Percentiles rank a stretch among this genome's conserved stretches.
These are phyloP conservation scores for Chelonus formosanus DNA, from an alignment of 2,888 invertebrate species.

Conservation along the genomic window DNA sequence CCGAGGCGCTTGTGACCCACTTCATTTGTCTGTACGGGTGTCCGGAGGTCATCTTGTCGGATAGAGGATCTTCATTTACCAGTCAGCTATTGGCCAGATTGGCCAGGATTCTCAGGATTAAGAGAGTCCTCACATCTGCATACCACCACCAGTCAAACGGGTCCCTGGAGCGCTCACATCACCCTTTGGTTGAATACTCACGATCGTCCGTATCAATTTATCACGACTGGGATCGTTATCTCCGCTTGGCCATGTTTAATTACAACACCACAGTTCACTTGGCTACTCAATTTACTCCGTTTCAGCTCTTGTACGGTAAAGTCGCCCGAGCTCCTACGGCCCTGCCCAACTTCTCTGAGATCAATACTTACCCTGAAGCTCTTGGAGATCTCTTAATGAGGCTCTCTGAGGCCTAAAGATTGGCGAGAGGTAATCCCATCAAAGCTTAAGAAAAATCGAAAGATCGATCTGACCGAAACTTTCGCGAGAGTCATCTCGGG, in stretches of 20 bases:
- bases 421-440: background rate
- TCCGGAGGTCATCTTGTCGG: slow-evolving; percentile 19
- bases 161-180: slow-evolving; percentile 28
- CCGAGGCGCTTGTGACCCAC: slow-evolving; percentile 20
- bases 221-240: slow-evolving; percentile 4
- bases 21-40: slow-evolving; percentile 20
- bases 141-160: slow-evolving; percentile 22
- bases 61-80: slow-evolving; percentile 16
- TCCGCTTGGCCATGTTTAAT: slow-evolving; percentile 12
- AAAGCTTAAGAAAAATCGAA: slow-evolving; percentile 2
- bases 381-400: background rate
- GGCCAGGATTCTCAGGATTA: background rate
- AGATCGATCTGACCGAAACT: slow-evolving; percentile 8
- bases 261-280: slow-evolving; percentile 19
- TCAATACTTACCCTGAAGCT: background rate
- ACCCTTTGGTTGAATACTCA: slow-evolving; percentile 17
- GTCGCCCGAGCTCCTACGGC: slow-evolving; percentile 8
- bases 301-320: slow-evolving; percentile 11
- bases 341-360: background rate
- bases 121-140: background rate
- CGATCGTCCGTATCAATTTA: background rate
- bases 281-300: slow-evolving; percentile 28
- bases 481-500: background rate
- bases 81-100: slow-evolving; percentile 21
- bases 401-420: background rate